Evolutionary conservation across 2,113 vertebrate genomes (phyloP).

Genomic region (zebrafish (Danio rerio)): GRCz12tu NC_133182.1:17048001-17048500

Average conservation of each 20-base stretch:
- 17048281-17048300: too few species aligned
- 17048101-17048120: constrained; percentile 38
- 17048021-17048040: constrained; percentile 70
- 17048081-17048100: constrained; percentile 69
- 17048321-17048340: too few species aligned
- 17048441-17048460: too few species aligned
- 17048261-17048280: background rate
- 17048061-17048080: constrained; percentile 69
- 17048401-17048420: too few species aligned
- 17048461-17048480: too few species aligned
- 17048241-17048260: background rate
- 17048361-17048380: too few species aligned
- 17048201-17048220: constrained; percentile 10
- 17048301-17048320: too few species aligned
- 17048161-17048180: constrained; percentile 29
- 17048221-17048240: background rate
- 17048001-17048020: constrained; percentile 80
- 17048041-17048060: constrained; percentile 70
- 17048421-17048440: too few species aligned
- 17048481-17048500: too few species aligned
- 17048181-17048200: constrained; percentile 10
- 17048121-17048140: constrained; percentile 33
- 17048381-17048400: too few species aligned
- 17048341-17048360: too few species aligned
- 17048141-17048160: constrained; percentile 37